Evolutionary conservation across 2,797 vertebrate species (phyloP).

Genomic region (Molossus alvarezi): DNA sequence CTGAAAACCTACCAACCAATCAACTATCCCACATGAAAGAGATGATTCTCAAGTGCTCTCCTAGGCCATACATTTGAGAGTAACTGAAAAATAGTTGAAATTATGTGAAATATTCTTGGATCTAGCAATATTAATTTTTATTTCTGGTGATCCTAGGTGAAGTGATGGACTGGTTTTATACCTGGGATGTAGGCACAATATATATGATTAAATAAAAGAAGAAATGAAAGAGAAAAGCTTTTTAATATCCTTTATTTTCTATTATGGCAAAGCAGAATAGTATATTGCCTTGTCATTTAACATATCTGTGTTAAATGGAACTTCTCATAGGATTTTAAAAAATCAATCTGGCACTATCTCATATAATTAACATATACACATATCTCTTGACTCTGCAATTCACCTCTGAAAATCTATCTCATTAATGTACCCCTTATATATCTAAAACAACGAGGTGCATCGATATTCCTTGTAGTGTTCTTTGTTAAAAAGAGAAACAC

Average conservation of each 20-base stretch:
- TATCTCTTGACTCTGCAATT: neutral
- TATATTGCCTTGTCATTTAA: neutral
- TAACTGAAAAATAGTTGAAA: neutral
- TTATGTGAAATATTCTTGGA: neutral
- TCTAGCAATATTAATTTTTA: slow-evolving; percentile 38
- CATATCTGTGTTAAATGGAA: neutral
- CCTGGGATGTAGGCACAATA: neutral
- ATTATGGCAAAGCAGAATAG: neutral
- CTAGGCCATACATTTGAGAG: neutral
- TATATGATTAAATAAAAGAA: slow-evolving; percentile 40
- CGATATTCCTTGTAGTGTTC: neutral
- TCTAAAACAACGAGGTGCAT: neutral
- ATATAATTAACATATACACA: neutral
- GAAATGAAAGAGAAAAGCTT: neutral
- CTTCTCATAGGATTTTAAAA: neutral
- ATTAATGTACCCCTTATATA: neutral
- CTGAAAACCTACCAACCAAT: neutral
- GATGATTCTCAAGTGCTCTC: neutral
- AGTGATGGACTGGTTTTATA: neutral
- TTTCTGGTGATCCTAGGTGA: slow-evolving; percentile 39
- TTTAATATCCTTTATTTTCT: neutral
- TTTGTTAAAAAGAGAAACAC: slow-evolving; percentile 21
- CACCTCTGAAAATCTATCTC: slow-evolving; percentile 45
- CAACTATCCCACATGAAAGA: neutral
- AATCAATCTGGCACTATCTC: neutral